Evolutionary conservation across 2,888 invertebrate genomes (phyloP).

Genomic region (Phoronis australis): DNA sequence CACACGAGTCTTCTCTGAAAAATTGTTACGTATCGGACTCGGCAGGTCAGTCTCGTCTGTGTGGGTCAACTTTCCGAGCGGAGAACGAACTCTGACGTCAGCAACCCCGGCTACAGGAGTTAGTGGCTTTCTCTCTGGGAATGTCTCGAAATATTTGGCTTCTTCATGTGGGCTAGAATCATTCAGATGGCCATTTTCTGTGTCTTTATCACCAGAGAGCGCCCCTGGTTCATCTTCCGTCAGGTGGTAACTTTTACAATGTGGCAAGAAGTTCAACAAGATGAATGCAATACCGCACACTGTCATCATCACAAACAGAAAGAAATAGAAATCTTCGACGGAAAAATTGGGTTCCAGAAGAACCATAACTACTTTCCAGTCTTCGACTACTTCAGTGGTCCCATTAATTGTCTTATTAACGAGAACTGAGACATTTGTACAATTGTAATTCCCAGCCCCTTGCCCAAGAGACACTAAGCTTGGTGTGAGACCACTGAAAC

Average conservation of each 20-base stretch:
- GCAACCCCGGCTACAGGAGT: too few species aligned
- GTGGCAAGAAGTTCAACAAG: conserved; percentile 56
- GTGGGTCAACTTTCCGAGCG: too few species aligned
- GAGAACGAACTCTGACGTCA: too few species aligned
- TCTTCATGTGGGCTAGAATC: not conserved
- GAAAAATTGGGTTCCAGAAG: conserved; percentile 61
- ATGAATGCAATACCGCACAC: conserved; percentile 64
- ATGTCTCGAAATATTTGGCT: too few species aligned
- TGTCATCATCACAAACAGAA: conserved; percentile 63
- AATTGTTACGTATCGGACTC: too few species aligned
- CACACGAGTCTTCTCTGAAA: not conserved
- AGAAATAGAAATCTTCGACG: conserved; percentile 62
- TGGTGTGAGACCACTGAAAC: conserved; percentile 66
- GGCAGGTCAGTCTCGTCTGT: too few species aligned
- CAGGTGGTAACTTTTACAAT: conserved; percentile 23
- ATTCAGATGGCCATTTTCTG: not conserved
- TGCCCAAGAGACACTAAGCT: conserved; percentile 74
- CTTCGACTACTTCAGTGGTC: conserved; percentile 16
- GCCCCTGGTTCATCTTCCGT: too few species aligned
- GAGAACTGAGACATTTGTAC: too few species aligned
- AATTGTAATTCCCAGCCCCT: conserved; percentile 61
- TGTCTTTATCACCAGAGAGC: too few species aligned
- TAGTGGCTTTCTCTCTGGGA: too few species aligned
- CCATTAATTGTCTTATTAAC: conserved; percentile 17
- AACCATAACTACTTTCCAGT: conserved; percentile 22